These are phyloP conservation scores for Ailuropoda melanoleuca DNA, from an alignment of 2,113 vertebrate species.

Conservation along the genomic window DNA sequence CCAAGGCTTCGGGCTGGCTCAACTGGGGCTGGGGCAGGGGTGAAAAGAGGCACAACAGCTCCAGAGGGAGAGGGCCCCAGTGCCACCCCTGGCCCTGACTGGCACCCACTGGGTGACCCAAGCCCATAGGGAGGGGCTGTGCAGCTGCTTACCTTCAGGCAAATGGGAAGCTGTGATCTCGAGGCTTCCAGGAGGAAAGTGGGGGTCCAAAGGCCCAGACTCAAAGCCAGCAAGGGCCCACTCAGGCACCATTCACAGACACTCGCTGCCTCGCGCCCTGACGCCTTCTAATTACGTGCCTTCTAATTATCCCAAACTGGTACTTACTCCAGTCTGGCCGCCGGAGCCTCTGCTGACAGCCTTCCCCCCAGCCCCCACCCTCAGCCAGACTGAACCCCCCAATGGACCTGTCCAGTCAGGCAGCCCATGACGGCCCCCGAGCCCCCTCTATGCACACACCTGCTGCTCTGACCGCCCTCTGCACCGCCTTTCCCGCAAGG, in stretches of 20 bases:
- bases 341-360: not conserved
- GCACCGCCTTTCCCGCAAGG: not conserved
- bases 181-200: not conserved
- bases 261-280: not conserved
- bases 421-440: not conserved
- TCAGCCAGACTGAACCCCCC: not conserved
- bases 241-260: conserved; percentile 45
- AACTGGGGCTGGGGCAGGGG: not conserved
- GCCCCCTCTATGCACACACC: not conserved
- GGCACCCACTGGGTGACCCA: conserved; percentile 5
- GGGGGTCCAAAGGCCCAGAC: conserved; percentile 6
- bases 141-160: not conserved
- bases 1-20: not conserved
- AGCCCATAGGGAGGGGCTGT: not conserved
- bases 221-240: not conserved
- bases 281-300: conserved; percentile 66
- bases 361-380: not conserved
- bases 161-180: not conserved
- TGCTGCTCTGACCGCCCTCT: not conserved
- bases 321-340: conserved; percentile 67
- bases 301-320: conserved; percentile 71
- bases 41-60: not conserved
- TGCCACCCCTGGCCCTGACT: not conserved
- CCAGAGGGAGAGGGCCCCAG: not conserved
- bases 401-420: not conserved